Evolutionary conservation across 2,888 invertebrate genomes (phyloP).

Genomic region (Selenia dentaria): DNA sequence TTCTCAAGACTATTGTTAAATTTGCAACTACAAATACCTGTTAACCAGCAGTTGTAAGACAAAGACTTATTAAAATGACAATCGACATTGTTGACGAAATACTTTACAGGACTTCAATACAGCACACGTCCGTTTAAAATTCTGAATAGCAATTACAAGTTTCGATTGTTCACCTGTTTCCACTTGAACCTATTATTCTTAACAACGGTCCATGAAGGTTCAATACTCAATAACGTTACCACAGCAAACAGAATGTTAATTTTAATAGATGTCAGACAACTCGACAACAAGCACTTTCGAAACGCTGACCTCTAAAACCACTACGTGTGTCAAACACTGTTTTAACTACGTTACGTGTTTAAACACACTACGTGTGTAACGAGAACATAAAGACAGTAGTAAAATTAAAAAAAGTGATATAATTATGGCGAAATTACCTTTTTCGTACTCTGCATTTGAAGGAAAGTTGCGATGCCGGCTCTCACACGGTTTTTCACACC

Average conservation of each 20-base stretch:
- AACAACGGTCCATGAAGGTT: constrained; percentile 61
- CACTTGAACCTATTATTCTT: constrained; percentile 53
- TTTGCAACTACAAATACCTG: constrained; percentile 35
- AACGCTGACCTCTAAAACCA: constrained; percentile 74
- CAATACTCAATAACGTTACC: constrained; percentile 50
- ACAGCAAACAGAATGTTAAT: constrained; percentile 45
- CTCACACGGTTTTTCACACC: constrained; percentile 97
- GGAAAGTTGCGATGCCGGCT: constrained; percentile 97
- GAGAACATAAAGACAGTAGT: constrained; percentile 50
- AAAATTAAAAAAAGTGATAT: constrained; percentile 50
- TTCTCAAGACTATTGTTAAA: constrained; percentile 13
- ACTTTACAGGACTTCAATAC: constrained; percentile 35
- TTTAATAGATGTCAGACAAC: constrained; percentile 60
- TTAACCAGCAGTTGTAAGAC: constrained; percentile 46
- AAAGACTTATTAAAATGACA: constrained; percentile 46
- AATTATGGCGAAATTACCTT: constrained; percentile 85
- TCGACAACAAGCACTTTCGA: constrained; percentile 66
- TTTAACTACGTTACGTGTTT: too few species aligned
- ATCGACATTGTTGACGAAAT: constrained; percentile 54
- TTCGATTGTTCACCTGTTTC: constrained; percentile 58
- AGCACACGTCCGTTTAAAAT: constrained; percentile 60
- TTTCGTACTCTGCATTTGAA: constrained; percentile 91
- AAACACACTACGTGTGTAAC: constrained; percentile 69
- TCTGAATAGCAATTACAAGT: constrained; percentile 61
- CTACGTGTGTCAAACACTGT: constrained; percentile 69